Conservation (phyloP, 1,140 invertebrate genomes). For the Hycleus phaleratus region DNA sequence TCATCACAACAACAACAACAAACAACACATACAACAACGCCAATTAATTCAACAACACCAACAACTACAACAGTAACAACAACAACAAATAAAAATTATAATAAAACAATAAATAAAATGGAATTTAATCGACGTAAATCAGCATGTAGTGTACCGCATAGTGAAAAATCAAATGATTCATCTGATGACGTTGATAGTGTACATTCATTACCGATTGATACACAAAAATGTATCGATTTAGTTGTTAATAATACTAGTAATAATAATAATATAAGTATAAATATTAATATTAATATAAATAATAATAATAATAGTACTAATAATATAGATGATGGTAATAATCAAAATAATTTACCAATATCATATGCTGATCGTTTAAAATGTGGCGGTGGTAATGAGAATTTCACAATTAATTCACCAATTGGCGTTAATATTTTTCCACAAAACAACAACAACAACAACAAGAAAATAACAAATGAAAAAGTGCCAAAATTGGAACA, state of each 20-base stretch:
- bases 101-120: too few species aligned
- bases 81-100: too few species aligned
- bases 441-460: too few species aligned
- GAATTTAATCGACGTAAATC: conserved; percentile 40
- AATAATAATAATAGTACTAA: too few species aligned
- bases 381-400: conserved; percentile 34
- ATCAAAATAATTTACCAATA: conserved; percentile 47
- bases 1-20: neutral
- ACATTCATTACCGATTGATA: conserved; percentile 59
- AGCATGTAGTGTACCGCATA: conserved; percentile 55
- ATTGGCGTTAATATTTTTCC: too few species aligned
- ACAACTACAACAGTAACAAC: neutral
- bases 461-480: conserved; percentile 1
- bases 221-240: conserved; percentile 40
- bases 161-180: conserved; percentile 66
- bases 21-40: neutral
- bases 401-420: conserved; percentile 4
- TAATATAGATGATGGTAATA: too few species aligned
- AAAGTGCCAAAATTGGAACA: conserved; percentile 7
- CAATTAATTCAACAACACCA: neutral
- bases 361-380: conserved; percentile 69
- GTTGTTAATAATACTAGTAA: neutral
- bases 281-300: neutral
- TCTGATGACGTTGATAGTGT: conserved; percentile 67
- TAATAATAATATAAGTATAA: too few species aligned